Evolutionary conservation across 2,113 vertebrate genomes (phyloP).

Genomic region (Coreoperca whiteheadi): DNA sequence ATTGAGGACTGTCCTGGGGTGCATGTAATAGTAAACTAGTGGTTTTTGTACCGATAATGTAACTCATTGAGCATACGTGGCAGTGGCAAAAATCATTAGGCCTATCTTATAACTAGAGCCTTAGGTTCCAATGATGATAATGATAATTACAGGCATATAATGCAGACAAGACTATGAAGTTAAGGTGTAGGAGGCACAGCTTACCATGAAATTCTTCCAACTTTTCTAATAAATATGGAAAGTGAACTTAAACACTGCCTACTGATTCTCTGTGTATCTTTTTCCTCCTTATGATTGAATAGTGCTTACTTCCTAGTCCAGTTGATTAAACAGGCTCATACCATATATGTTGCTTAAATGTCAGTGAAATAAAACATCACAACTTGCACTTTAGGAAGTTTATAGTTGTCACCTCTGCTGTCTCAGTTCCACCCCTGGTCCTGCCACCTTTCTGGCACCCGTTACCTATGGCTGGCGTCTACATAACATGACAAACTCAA

Average conservation of each 20-base stretch:
- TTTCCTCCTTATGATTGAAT: neutral
- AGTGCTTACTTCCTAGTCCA: neutral
- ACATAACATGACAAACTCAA: constrained; percentile 49
- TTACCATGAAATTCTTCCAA: neutral
- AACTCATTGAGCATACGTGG: neutral
- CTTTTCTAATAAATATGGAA: neutral
- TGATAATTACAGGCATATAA: constrained; percentile 20
- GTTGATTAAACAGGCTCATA: neutral
- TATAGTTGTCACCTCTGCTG: constrained; percentile 9
- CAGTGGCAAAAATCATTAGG: neutral
- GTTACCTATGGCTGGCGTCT: constrained; percentile 40
- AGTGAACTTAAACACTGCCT: neutral
- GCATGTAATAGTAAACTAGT: neutral
- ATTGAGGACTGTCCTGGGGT: neutral
- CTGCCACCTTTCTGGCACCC: constrained; percentile 16
- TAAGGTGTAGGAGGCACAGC: neutral
- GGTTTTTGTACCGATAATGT: neutral
- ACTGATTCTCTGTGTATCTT: neutral
- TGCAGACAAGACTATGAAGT: neutral
- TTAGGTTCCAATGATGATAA: neutral
- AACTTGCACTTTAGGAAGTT: neutral
- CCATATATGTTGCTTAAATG: neutral
- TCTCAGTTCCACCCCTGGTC: neutral
- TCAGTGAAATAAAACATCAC: constrained; percentile 7
- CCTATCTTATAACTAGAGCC: neutral